Conservation (phyloP, 2,797 vertebrate genomes). For the Takifugu ocellatus region DNA sequence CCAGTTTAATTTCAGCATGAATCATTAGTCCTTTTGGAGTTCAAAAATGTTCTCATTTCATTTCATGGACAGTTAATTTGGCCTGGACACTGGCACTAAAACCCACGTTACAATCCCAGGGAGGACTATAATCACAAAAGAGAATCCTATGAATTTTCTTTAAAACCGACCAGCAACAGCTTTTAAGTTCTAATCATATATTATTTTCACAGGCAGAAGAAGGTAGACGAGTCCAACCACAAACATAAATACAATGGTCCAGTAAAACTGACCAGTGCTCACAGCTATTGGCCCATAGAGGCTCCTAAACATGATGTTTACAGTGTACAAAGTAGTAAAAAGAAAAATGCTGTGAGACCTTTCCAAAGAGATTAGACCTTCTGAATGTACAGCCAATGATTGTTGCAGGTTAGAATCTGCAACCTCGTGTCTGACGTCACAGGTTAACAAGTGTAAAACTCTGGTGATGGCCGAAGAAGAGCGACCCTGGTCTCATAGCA, state of each 20-base stretch:
- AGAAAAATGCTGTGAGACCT: slow-evolving; percentile 18
- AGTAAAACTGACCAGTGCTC: slow-evolving; percentile 4
- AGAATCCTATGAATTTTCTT: background rate
- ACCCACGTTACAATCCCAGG: no score
- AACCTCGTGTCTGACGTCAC: no score
- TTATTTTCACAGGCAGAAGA: slow-evolving; percentile 33
- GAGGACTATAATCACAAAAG: background rate
- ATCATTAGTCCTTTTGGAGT: background rate
- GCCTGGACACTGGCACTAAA: no score
- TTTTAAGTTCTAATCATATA: background rate
- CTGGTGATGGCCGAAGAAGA: no score
- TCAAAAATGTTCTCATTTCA: background rate
- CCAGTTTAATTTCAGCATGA: background rate
- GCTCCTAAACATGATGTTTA: slow-evolving; percentile 36
- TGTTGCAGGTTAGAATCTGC: background rate
- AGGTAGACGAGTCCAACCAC: background rate
- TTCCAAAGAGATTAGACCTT: slow-evolving; percentile 2
- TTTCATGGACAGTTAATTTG: no score
- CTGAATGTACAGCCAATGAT: background rate
- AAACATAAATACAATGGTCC: slow-evolving; percentile 9
- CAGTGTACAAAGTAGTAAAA: slow-evolving; percentile 1
- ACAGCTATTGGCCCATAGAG: slow-evolving; percentile 10
- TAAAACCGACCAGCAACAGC: no score
- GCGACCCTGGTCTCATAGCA: no score
- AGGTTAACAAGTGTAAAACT: no score